Percentiles rank a stretch among this genome's conserved stretches.
Conservation (phyloP, 2,888 invertebrate species). For the Eristalis arbustorum region DNA sequence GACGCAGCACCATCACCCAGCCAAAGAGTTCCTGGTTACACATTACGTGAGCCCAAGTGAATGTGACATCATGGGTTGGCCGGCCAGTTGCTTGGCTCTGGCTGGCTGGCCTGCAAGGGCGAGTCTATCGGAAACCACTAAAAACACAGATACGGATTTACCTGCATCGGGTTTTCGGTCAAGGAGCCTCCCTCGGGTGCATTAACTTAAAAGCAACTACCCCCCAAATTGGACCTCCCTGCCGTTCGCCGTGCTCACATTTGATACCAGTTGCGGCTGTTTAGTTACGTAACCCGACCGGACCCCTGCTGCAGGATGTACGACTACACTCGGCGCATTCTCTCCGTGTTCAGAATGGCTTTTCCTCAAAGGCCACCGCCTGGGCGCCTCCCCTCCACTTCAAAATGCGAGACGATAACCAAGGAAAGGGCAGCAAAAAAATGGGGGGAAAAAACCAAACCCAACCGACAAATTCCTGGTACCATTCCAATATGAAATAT, state of each 20-base stretch:
- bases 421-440: background rate
- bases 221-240: slow-evolving; percentile 18
- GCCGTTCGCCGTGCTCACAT: background rate
- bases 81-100: slow-evolving; percentile 21
- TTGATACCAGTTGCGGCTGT: slow-evolving; percentile 58
- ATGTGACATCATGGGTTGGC: slow-evolving; percentile 65
- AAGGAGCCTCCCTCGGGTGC: slow-evolving; percentile 67
- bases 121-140: slow-evolving; percentile 69
- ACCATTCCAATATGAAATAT: slow-evolving; percentile 64
- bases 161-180: slow-evolving; percentile 70
- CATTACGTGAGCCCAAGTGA: slow-evolving; percentile 64
- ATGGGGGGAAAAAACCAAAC: background rate
- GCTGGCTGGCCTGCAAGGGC: slow-evolving; percentile 38
- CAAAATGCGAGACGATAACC: slow-evolving; percentile 43
- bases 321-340: background rate
- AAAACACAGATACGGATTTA: slow-evolving; percentile 70
- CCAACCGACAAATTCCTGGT: slow-evolving; percentile 28
- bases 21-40: slow-evolving; percentile 36
- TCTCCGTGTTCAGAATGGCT: slow-evolving; percentile 20
- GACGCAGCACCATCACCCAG: slow-evolving; percentile 44
- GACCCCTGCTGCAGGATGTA: background rate
- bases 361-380: slow-evolving; percentile 43
- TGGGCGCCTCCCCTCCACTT: background rate
- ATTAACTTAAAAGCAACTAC: slow-evolving; percentile 66
- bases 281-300: slow-evolving; percentile 60